Percentiles rank a stretch among this genome's conserved stretches.
Conservation (phyloP, 2,113 vertebrate genomes). For the Chascanopsetta lugubris region DNA sequence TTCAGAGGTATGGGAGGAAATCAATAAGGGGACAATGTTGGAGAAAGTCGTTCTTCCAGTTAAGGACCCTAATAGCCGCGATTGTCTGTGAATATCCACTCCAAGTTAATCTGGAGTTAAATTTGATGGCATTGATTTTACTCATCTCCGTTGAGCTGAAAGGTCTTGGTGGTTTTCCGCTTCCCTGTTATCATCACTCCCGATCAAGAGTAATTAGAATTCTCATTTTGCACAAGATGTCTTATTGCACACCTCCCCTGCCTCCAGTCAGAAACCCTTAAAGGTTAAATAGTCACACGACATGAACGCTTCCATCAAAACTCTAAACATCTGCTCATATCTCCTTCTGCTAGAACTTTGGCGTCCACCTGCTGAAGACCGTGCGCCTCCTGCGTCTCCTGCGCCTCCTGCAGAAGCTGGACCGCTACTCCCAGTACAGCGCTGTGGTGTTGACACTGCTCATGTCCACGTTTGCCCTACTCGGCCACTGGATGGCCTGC, state of each 20-base stretch:
- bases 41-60: background rate
- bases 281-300: background rate
- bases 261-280: conserved; percentile 1
- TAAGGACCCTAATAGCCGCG: background rate
- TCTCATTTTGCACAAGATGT: conserved; percentile 1
- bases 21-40: background rate
- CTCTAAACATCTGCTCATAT: background rate
- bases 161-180: background rate
- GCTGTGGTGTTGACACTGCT: conserved; percentile 85
- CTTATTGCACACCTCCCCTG: conserved; percentile 3
- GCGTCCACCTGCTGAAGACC: conserved; percentile 85
- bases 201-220: conserved; percentile 18
- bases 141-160: background rate
- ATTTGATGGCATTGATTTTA: background rate
- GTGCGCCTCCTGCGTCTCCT: conserved; percentile 83
- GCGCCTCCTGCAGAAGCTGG: conserved; percentile 85
- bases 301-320: background rate
- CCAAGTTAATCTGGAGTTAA: background rate
- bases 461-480: conserved; percentile 85
- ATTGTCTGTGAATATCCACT: background rate
- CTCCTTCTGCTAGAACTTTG: conserved; percentile 79
- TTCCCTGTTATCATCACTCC: background rate
- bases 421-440: conserved; percentile 87
- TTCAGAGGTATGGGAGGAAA: background rate
- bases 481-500: conserved; percentile 87